Conservation (phyloP, 2,113 vertebrate genomes). For the Rousettus leschenaultii region DNA sequence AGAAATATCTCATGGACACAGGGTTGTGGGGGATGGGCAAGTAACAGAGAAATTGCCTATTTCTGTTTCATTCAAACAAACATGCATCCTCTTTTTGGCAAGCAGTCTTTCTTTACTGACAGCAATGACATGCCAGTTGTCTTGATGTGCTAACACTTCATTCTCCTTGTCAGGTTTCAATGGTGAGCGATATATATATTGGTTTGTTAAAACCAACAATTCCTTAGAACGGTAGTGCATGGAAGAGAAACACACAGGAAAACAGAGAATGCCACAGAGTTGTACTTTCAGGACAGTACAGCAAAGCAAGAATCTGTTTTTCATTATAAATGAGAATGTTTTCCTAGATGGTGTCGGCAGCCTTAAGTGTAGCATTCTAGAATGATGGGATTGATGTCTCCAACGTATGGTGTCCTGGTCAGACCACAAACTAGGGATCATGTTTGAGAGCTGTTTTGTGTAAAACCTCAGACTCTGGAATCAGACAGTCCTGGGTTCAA, state of each 20-base stretch:
- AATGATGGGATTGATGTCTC: neutral
- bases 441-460: constrained; percentile 9
- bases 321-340: constrained; percentile 54
- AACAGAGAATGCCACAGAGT: constrained; percentile 28
- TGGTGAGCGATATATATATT: neutral
- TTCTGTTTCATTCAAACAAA: neutral
- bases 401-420: constrained; percentile 5
- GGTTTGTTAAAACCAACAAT: constrained; percentile 41
- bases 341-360: constrained; percentile 63
- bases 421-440: constrained; percentile 40
- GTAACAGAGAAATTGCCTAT: neutral
- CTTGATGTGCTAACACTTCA: neutral
- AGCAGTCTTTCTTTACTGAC: neutral
- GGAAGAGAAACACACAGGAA: constrained; percentile 36
- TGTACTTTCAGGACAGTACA: constrained; percentile 29
- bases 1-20: neutral
- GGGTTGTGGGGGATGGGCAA: neutral
- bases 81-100: neutral
- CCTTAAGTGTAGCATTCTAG: neutral
- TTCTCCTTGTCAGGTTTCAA: neutral
- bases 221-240: neutral
- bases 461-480: constrained; percentile 48
- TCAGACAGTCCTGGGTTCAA: constrained; percentile 34
- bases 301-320: constrained; percentile 55
- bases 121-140: neutral